These are phyloP conservation scores for Grapholita molesta DNA, from an alignment of 1,140 invertebrate genomes.

Conservation along the genomic window DNA sequence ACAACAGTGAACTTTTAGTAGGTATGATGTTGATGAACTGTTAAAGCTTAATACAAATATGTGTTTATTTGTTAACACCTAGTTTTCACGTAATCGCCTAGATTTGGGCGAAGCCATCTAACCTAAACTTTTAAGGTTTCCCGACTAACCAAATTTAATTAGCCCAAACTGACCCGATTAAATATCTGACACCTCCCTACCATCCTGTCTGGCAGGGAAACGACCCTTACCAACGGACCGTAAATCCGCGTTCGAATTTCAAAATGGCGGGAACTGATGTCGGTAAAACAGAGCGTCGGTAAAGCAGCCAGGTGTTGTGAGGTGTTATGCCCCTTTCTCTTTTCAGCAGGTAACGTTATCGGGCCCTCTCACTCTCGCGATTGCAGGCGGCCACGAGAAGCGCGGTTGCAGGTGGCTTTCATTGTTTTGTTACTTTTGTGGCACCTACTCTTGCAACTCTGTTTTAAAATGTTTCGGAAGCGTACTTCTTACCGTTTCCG, in stretches of 20 bases:
- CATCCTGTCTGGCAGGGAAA: neutral
- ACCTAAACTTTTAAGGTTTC: constrained; percentile 5
- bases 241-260: constrained; percentile 65
- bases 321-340: constrained; percentile 51
- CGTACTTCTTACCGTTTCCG: no score
- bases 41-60: no score
- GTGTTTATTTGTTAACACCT: no score
- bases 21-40: no score
- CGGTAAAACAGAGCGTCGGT: constrained; percentile 42
- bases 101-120: neutral
- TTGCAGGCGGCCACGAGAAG: neutral
- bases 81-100: neutral
- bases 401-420: neutral
- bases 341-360: constrained; percentile 47
- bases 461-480: neutral
- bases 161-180: constrained; percentile 7
- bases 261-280: constrained; percentile 37
- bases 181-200: neutral
- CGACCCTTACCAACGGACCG: constrained; percentile 38
- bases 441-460: no score
- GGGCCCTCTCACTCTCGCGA: constrained; percentile 52
- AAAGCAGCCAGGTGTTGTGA: constrained; percentile 45
- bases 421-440: neutral
- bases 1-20: no score
- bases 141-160: neutral